Conservation (phyloP, 1,140 invertebrate species). For the Triops cancriformis region DNA sequence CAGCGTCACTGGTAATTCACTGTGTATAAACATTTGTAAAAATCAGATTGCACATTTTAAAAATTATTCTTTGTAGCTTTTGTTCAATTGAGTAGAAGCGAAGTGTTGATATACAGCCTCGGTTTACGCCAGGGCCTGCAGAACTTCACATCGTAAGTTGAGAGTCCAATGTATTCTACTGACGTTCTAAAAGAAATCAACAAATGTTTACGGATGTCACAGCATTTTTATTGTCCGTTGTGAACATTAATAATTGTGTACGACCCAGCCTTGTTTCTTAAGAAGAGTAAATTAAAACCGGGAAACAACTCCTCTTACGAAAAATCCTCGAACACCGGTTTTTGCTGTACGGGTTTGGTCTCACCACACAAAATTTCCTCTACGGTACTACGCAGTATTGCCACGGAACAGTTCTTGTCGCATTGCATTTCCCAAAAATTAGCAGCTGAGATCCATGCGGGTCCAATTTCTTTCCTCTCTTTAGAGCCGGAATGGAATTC, state of each 20-base stretch:
- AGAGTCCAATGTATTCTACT: too few species aligned
- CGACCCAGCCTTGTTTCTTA: not conserved
- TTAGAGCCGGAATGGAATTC: not conserved
- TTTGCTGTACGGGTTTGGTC: not conserved
- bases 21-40: too few species aligned
- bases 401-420: not conserved
- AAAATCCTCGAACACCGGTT: not conserved
- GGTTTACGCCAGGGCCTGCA: too few species aligned
- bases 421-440: not conserved
- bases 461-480: not conserved
- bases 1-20: too few species aligned
- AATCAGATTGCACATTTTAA: too few species aligned
- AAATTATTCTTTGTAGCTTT: too few species aligned
- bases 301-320: not conserved
- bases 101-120: too few species aligned
- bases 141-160: too few species aligned
- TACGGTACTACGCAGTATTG: not conserved
- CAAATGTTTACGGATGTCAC: not conserved
- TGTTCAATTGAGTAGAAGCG: too few species aligned
- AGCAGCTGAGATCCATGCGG: conserved; percentile 7
- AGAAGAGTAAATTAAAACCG: not conserved
- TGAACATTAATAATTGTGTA: conserved; percentile 1
- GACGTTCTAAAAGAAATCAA: too few species aligned
- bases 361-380: not conserved
- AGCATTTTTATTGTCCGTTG: conserved; percentile 10